phyloP scores from a whole-genome alignment of 2,888 invertebrate species.

The Limnephilus marmoratus region DNA sequence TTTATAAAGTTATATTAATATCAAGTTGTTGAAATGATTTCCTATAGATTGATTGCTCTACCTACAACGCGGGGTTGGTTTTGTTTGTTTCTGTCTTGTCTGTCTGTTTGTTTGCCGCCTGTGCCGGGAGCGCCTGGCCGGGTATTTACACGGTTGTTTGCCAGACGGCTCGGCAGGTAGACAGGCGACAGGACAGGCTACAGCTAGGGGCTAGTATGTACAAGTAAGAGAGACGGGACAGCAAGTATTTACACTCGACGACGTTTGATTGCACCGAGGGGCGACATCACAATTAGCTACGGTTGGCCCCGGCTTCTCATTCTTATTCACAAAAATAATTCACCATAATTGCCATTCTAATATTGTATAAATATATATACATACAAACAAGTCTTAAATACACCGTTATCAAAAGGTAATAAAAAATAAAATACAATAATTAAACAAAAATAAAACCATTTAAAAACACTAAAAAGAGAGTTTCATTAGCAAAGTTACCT shows the following conservation, averaged over 20 bases:
- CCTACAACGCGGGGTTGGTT: constrained; percentile 72
- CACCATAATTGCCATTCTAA: constrained; percentile 53
- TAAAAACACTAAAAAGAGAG: constrained; percentile 47
- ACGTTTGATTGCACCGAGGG: constrained; percentile 56
- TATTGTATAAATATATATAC: constrained; percentile 55
- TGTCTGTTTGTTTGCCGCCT: neutral
- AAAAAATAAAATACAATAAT: constrained; percentile 59
- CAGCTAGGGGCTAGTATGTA: constrained; percentile 66
- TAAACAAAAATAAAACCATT: constrained; percentile 51
- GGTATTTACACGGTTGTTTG: constrained; percentile 29
- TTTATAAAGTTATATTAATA: constrained; percentile 80
- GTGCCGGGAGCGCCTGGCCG: neutral
- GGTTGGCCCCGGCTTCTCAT: constrained; percentile 64
- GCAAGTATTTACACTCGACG: constrained; percentile 33
- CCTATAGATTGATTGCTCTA: constrained; percentile 78
- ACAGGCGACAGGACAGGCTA: neutral
- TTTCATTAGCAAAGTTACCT: constrained; percentile 46
- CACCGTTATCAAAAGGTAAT: constrained; percentile 56
- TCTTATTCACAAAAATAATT: constrained; percentile 51
- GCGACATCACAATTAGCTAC: constrained; percentile 55
- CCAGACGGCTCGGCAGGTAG: constrained; percentile 14
- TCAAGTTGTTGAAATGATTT: constrained; percentile 78
- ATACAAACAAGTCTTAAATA: constrained; percentile 55
- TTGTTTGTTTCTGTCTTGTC: constrained; percentile 2
- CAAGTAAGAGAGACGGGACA: constrained; percentile 70